Evolutionary conservation across 2,888 invertebrate genomes (phyloP).

Genomic region (Eledona agricola): DNA sequence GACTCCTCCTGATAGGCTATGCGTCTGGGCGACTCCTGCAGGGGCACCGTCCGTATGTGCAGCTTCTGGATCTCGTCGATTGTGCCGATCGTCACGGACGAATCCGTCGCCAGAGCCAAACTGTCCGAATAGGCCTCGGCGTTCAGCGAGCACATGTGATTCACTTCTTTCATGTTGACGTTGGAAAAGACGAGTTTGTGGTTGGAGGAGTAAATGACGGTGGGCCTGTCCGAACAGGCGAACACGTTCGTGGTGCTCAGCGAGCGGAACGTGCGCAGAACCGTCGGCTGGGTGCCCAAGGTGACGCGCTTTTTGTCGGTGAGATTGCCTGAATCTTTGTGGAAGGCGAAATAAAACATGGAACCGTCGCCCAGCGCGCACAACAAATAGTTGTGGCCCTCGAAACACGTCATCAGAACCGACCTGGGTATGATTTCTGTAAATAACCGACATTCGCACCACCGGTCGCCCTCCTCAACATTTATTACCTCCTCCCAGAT

Average conservation of each 20-base stretch:
- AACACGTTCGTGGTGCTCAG: slow-evolving; percentile 95
- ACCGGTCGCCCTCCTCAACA: background rate
- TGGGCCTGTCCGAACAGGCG: slow-evolving; percentile 98
- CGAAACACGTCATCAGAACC: slow-evolving; percentile 92
- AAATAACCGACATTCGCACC: slow-evolving; percentile 2
- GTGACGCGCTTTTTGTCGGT: slow-evolving; percentile 95
- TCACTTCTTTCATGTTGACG: slow-evolving; percentile 93
- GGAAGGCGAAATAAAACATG: slow-evolving; percentile 93
- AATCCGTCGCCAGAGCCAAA: slow-evolving; percentile 88
- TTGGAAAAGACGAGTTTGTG: slow-evolving; percentile 99
- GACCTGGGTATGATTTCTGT: slow-evolving; percentile 96
- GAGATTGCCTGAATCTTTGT: slow-evolving; percentile 76
- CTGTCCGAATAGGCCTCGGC: slow-evolving; percentile 95
- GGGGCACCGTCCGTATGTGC: slow-evolving; percentile 93
- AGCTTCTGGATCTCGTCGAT: slow-evolving; percentile 99
- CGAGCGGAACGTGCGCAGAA: slow-evolving; percentile 87
- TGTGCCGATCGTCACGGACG: slow-evolving; percentile 91
- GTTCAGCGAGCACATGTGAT: slow-evolving; percentile 97
- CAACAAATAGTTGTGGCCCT: slow-evolving; percentile 87
- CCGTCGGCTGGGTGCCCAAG: slow-evolving; percentile 96
- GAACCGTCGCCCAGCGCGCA: slow-evolving; percentile 98
- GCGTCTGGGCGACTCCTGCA: slow-evolving; percentile 92
- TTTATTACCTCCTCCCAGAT: slow-evolving; percentile 79
- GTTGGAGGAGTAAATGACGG: slow-evolving; percentile 99
- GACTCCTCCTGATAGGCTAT: slow-evolving; percentile 95